Base-by-base conservation (phyloP, 2,797 vertebrate genomes). In the Neosilurus mollespiculum region DNA sequence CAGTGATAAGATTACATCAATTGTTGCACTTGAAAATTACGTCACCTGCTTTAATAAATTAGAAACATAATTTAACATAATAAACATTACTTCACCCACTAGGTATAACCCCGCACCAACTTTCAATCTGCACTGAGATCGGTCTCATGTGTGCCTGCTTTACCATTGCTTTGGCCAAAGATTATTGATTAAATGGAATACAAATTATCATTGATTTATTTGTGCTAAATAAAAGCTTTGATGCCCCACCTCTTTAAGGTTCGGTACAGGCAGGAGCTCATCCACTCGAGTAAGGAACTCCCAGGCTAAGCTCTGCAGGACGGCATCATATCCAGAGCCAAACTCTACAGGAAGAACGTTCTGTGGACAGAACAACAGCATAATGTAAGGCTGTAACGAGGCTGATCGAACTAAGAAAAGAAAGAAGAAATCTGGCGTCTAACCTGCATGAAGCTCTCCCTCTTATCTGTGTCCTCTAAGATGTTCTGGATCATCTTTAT, bases 201-300 rank as follows among this genome's bases (percentile, higher is more conserved):
- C 30, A 30, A 30, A 30, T 30, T 30, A 15, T 37, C 10, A 9
- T 37, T 67, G 1, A 37, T 49, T 14, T 4, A 51, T 51, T 34
- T 9, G 9, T 20, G 9, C 16, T 22, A 67, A 70, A 61, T 61
- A 51, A 75, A 59, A 26, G 49, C 7, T 56, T 20, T 16, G 30
- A 66, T 14, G 9, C 71, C 78, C 87, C 67, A 97, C 96, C 94
- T 96, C 93, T 85, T 94, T 89, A 0, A 94, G 85, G 59, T 93
- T 91, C 14, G 93, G 93, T 16, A 90, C 78, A 0, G 95, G 95
- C 62, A 97, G 78, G 64, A 95, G 88, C 87, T 94, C 94, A 86
- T 93, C 89, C 51, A 97, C 88, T 70, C 94, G 93, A 86, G 89
- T 93, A 58, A 94, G 84, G 54, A 96, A 96, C 89, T 96, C 95